Evolutionary conservation across 2,888 invertebrate species (phyloP).

Genomic region (Anagyrus pseudococci): DNA sequence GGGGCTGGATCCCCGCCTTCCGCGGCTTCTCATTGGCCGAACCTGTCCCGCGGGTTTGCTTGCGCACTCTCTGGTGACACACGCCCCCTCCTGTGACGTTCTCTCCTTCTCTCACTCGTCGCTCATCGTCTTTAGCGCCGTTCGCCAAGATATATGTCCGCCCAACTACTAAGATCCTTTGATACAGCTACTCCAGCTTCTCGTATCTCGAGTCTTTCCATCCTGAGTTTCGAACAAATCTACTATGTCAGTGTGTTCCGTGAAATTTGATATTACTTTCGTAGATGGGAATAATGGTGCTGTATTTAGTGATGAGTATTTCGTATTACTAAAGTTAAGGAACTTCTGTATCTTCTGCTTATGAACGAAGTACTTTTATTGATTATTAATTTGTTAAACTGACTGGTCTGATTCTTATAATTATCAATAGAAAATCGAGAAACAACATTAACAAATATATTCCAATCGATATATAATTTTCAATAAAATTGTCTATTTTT

Average conservation of each 20-base stretch:
- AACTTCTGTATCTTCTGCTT: no score
- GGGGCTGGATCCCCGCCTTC: slow-evolving; percentile 36
- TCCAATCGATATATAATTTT: no score
- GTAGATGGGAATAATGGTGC: neutral
- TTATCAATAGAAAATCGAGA: no score
- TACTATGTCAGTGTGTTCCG: no score
- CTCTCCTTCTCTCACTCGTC: slow-evolving; percentile 22
- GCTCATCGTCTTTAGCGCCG: slow-evolving; percentile 5
- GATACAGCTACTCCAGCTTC: slow-evolving; percentile 12
- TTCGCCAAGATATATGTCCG: slow-evolving; percentile 40
- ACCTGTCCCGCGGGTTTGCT: slow-evolving; percentile 51
- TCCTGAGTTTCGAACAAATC: no score
- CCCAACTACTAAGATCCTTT: neutral
- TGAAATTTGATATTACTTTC: neutral
- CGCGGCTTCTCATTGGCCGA: slow-evolving; percentile 53
- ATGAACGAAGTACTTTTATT: no score
- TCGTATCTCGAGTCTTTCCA: slow-evolving; percentile 3
- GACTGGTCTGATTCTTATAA: no score
- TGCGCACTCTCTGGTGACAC: slow-evolving; percentile 55
- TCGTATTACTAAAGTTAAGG: no score
- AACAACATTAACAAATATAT: no score
- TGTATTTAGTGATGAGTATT: neutral
- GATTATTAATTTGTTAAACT: no score
- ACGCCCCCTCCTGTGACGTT: slow-evolving; percentile 46
- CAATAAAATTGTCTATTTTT: no score